Evolutionary conservation across 2,797 vertebrate genomes (phyloP), one percentile per base, ranked within the genome.

Genomic region (Stomatorhinus walkeri): DNA sequence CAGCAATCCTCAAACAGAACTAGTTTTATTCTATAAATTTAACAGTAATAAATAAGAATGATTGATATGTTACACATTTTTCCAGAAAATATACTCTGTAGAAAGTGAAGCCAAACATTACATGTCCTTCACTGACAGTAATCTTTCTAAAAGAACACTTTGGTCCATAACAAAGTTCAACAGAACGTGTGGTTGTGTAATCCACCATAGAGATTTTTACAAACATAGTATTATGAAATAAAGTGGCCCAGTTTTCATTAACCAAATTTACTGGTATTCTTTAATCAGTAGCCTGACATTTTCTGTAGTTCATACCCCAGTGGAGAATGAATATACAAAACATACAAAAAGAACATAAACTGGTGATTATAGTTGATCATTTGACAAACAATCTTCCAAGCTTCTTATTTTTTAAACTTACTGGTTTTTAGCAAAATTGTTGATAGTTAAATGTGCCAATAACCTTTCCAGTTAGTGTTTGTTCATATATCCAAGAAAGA

Each of bases 161-260:
- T 64, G 88, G 28, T 89, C 56, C 79, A 46, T 88, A 56, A 22
- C 83, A 89, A 88, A 87, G 87, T 88, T 89, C 89, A 88, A 19
- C 28, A 40, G 59, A 19, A n/a, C 24, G 40, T 48, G n/a, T 54
- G 28, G 76, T 89, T 88, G 88, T 88, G 51, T 79, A 90, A 89
- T 81, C 64, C 10, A 19, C 76, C 19, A 59, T 56, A 84, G 10
- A 49, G 4, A 49, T 61, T 84, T 64, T 61, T 88, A 86, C 72
- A 83, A 81, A 46, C 40, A 52, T 84, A 56, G 19, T 87, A 16
- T 81, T 87, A 59, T 59, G 85, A 87, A 89, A 87, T 28, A 14
- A 8, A 43, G 10, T 32, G 40, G 32, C 5, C 85, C n/a, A 9
- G 32, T 49, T 83, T 76, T 19, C 6, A 79, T 79, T 22, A 84